Conservation (phyloP, 2,888 invertebrate species). For the Bellardia pandia region DNA sequence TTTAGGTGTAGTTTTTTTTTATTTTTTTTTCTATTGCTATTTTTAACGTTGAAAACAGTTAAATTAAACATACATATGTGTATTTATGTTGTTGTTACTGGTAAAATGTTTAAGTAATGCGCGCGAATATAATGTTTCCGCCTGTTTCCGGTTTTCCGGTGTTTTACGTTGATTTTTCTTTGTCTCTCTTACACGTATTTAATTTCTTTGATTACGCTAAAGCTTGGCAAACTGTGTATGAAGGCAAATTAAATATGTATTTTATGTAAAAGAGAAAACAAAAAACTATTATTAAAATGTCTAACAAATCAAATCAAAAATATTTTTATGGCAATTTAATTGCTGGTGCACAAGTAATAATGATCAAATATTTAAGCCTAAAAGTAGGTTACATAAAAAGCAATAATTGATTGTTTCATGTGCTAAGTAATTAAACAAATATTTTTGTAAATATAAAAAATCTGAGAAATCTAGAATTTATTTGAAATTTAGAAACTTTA, state of each 20-base stretch:
- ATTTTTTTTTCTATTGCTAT: constrained; percentile 23
- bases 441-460: too few species aligned
- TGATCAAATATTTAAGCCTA: background rate
- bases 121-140: constrained; percentile 74
- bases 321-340: constrained; percentile 42
- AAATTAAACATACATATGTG: constrained; percentile 43
- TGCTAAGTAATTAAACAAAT: background rate
- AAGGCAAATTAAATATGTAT: constrained; percentile 34
- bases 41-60: constrained; percentile 6
- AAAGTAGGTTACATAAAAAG: background rate
- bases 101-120: constrained; percentile 75
- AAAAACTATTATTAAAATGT: constrained; percentile 17
- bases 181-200: constrained; percentile 34
- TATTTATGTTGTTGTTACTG: constrained; percentile 72
- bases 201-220: constrained; percentile 22
- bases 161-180: constrained; percentile 67
- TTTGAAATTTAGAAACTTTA: too few species aligned
- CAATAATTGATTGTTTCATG: too few species aligned
- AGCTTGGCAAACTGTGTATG: background rate
- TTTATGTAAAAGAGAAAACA: background rate
- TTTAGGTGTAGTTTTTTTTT: constrained; percentile 33
- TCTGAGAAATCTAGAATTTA: too few species aligned
- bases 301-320: constrained; percentile 21
- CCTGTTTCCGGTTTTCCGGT: constrained; percentile 69
- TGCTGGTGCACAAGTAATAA: background rate